Evolutionary conservation across 2,888 invertebrate genomes (phyloP).

Genomic region (Pyrrhia umbra): DNA sequence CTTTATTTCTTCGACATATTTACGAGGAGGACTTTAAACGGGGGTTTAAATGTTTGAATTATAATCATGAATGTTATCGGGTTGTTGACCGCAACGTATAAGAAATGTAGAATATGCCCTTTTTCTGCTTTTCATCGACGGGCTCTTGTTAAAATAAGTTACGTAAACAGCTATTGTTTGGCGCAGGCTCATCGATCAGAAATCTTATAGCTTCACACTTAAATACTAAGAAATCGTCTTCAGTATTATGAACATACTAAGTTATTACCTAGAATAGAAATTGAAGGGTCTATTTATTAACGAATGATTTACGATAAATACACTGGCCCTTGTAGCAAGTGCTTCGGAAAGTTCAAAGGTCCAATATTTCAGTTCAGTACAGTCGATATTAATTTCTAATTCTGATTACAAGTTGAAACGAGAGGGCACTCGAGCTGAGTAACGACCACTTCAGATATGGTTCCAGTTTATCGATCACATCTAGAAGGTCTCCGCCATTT

Average conservation of each 20-base stretch:
- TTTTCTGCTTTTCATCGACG: not conserved
- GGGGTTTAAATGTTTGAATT: constrained; percentile 31
- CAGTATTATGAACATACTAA: constrained; percentile 14
- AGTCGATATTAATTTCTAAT: constrained; percentile 66
- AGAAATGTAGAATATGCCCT: too few species aligned
- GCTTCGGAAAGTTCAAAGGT: constrained; percentile 58
- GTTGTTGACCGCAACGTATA: too few species aligned
- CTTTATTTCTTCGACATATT: constrained; percentile 55
- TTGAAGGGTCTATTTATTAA: constrained; percentile 53
- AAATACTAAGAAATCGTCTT: constrained; percentile 8
- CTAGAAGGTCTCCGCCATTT: constrained; percentile 55
- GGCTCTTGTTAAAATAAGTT: not conserved
- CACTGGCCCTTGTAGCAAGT: constrained; percentile 49
- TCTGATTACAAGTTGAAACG: constrained; percentile 59
- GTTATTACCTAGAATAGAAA: constrained; percentile 28
- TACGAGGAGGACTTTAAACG: constrained; percentile 35
- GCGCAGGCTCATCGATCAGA: not conserved
- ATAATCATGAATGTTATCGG: constrained; percentile 27
- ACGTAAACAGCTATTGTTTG: not conserved
- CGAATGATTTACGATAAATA: constrained; percentile 59
- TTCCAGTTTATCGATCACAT: constrained; percentile 58
- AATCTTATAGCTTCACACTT: not conserved
- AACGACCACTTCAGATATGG: constrained; percentile 58
- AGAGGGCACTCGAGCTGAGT: constrained; percentile 50
- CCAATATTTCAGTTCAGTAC: constrained; percentile 62